These are phyloP conservation scores for Amorpha juglandis DNA, from an alignment of 2,888 invertebrate genomes.

Conservation along the genomic window DNA sequence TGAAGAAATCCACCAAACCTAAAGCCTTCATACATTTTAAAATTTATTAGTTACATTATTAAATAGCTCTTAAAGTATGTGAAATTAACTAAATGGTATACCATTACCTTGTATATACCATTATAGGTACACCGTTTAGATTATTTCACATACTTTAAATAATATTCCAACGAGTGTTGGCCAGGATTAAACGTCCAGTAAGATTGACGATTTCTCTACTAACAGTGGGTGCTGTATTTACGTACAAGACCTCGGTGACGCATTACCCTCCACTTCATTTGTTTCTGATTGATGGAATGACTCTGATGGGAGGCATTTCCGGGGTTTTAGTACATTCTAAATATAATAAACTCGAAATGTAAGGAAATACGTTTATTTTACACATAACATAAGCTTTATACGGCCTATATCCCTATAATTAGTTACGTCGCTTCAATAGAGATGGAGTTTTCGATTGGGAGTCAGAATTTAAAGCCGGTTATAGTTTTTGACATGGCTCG, in stretches of 20 bases:
- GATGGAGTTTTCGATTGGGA: constrained; percentile 20
- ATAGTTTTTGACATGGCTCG: background rate
- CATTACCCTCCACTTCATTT: constrained; percentile 31
- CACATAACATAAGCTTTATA: no score
- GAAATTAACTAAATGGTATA: no score
- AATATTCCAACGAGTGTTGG: constrained; percentile 19
- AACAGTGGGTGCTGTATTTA: constrained; percentile 41
- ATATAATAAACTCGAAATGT: background rate
- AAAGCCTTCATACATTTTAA: no score
- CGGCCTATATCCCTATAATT: background rate
- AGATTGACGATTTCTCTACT: constrained; percentile 49
- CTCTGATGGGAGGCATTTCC: constrained; percentile 1
- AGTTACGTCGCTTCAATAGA: background rate
- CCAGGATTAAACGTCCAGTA: constrained; percentile 52
- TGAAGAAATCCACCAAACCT: no score
- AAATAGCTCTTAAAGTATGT: no score
- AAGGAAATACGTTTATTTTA: background rate
- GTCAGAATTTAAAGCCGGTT: constrained; percentile 16
- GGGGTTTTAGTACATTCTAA: background rate
- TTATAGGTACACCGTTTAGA: no score
- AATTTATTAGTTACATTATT: no score
- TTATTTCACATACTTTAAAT: no score
- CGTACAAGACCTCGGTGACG: constrained; percentile 34
- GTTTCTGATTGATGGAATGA: constrained; percentile 30
- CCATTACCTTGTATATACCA: no score